Base-by-base conservation (phyloP, 2,113 vertebrate species). In the Aix galericulata region DNA sequence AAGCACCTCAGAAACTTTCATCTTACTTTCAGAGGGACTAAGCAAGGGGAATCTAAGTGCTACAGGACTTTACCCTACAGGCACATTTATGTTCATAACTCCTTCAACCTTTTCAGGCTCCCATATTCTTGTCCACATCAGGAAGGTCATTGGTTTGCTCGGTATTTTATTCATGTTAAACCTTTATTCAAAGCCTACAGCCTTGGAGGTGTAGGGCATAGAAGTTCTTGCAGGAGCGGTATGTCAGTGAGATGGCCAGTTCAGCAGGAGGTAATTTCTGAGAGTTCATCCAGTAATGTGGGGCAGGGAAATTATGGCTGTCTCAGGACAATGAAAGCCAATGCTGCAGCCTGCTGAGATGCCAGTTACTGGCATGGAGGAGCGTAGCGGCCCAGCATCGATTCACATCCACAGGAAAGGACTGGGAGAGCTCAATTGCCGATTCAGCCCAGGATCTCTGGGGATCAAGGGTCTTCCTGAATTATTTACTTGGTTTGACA, bases 401-500 rank as follows among this genome's bases (percentile, higher is more conserved):
- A 82, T 69, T 69, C 84, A 29, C 42, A 68, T 58, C 58, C 93
- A 69, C 62, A 68, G 42, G 40, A 21, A 81, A 77, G 69, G 80
- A 59, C 82, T 29, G n/a, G 48, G 36, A 64, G 23, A 79, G 72
- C 74, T 84, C 44, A 32, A 31, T 25, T 22, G 3, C 85, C 79
- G 82, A 20, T 20, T 88, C 72, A 73, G 79, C 56, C 63, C 82
- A 56, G 26, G 50, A 67, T 74, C 68, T 21, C 50, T 77, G 42
- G 40, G 55, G 68, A 86, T 17, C 68, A 64, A 72, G 48, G 55
- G n/a, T 81, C 64, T 83, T 63, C 88, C 58, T 89, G 92, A 92
- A 91, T 92, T 93, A 97, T 84, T 95, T 86, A 91, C 77, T 62
- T 53, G 36, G 53, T 59, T 86, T 59, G 89, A 67, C 31, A 34